A percentile compares a stretch with the other conserved stretches of the same genome.
These are phyloP conservation scores for Acrocera orbiculus DNA, from an alignment of 2,888 invertebrate species.

Conservation along the genomic window DNA sequence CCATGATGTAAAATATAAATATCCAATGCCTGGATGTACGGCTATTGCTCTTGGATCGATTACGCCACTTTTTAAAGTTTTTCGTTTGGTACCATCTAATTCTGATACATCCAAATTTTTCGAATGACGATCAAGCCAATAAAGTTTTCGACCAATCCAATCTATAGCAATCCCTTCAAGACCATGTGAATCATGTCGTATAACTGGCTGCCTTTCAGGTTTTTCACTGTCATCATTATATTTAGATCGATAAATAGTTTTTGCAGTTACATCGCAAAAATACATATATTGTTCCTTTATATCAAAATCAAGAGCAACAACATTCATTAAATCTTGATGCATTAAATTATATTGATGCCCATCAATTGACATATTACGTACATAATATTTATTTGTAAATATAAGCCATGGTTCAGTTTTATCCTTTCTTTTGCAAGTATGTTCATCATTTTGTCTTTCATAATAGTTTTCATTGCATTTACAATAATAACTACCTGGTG, in stretches of 20 bases:
- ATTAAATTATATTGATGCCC: conserved; percentile 69
- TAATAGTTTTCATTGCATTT: conserved; percentile 88
- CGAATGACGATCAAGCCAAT: conserved; percentile 92
- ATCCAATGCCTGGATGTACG: conserved; percentile 86
- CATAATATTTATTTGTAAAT: conserved; percentile 94
- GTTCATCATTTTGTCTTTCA: conserved; percentile 68
- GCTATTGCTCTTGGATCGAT: conserved; percentile 88
- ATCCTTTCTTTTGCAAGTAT: conserved; percentile 79
- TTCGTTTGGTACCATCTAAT: conserved; percentile 77
- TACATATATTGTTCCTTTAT: conserved; percentile 69
- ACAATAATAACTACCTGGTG: conserved; percentile 86
- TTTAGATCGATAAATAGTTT: conserved; percentile 72
- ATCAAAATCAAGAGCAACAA: conserved; percentile 92
- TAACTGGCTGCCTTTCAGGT: conserved; percentile 61
- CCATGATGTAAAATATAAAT: conserved; percentile 93
- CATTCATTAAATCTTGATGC: conserved; percentile 90
- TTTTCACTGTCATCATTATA: conserved; percentile 37
- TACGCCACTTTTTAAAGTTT: conserved; percentile 73
- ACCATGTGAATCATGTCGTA: conserved; percentile 85
- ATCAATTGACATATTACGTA: conserved; percentile 86
- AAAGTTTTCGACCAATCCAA: conserved; percentile 90
- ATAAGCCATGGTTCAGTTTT: conserved; percentile 68
- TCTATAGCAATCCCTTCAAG: conserved; percentile 95
- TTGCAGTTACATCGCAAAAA: conserved; percentile 91
- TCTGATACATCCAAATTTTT: conserved; percentile 91